Conservation (phyloP, 2,113 vertebrate genomes). For the Neolamprologus ventralis region DNA sequence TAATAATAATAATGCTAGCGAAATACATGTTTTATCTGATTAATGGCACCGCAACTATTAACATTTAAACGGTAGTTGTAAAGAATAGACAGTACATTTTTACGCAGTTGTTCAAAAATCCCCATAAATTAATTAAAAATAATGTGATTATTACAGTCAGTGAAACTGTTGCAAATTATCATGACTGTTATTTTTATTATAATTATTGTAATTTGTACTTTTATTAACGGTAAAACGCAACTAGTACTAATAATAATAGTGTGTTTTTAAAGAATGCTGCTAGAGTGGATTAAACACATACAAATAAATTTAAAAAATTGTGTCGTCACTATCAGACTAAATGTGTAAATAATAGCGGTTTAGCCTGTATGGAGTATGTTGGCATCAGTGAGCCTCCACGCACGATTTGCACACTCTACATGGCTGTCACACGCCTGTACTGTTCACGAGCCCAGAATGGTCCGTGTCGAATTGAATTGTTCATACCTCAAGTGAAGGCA, state of each 20-base stretch:
- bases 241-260: neutral
- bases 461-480: constrained; percentile 28
- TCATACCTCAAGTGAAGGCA: constrained; percentile 14
- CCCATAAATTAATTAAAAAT: neutral
- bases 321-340: neutral
- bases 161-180: neutral
- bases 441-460: constrained; percentile 3
- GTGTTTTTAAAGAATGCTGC: neutral
- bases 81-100: neutral
- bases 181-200: neutral
- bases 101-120: neutral
- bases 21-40: neutral
- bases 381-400: neutral
- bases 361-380: neutral
- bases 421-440: constrained; percentile 8
- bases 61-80: neutral
- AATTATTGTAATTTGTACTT: neutral
- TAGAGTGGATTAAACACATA: neutral
- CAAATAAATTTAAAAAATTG: rapidly evolving
- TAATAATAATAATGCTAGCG: neutral
- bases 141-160: neutral
- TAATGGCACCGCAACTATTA: neutral
- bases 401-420: neutral
- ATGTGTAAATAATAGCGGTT: neutral
- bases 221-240: neutral